phyloP scores from a whole-genome alignment of 2,888 invertebrate species.

The Drosophila mercatorum region DNA sequence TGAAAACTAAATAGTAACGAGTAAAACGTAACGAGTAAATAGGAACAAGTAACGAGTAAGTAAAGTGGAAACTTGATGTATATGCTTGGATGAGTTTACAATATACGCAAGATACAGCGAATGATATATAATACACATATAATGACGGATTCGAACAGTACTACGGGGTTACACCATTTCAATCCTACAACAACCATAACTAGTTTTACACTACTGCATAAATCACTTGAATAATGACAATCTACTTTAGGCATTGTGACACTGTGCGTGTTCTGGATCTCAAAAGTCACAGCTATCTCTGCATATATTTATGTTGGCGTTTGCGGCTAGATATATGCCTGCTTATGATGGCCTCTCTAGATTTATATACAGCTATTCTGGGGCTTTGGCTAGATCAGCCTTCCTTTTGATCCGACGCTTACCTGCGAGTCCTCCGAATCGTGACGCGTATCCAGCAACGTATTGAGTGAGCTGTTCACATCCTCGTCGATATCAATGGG shows the following conservation, averaged over 20 bases:
- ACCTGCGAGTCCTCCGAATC: conserved; percentile 86
- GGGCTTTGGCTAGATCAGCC: not conserved
- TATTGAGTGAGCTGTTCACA: conserved; percentile 96
- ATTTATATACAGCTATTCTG: conserved; percentile 2
- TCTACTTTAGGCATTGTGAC: conserved; percentile 30
- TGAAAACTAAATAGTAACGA: conserved; percentile 41
- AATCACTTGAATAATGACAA: conserved; percentile 1
- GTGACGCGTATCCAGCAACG: conserved; percentile 91
- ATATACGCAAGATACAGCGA: conserved; percentile 13
- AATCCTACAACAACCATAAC: conserved; percentile 23
- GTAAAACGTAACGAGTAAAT: conserved; percentile 48
- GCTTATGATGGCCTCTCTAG: conserved; percentile 3
- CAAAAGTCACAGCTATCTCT: conserved; percentile 4
- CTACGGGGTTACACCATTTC: conserved; percentile 37
- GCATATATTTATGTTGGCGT: conserved; percentile 3
- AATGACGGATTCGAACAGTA: conserved; percentile 5
- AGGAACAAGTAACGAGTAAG: conserved; percentile 30
- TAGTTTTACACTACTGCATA: conserved; percentile 5
- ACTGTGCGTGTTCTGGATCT: conserved; percentile 34
- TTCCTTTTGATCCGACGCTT: conserved; percentile 34
- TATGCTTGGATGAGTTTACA: conserved; percentile 4
- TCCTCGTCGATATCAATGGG: conserved; percentile 97
- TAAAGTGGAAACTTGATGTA: conserved; percentile 1
- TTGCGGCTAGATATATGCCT: not conserved
- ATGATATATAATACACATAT: conserved; percentile 10